Evolutionary conservation across 1,140 invertebrate genomes (phyloP).

Genomic region (Vanessa tameamea): DNA sequence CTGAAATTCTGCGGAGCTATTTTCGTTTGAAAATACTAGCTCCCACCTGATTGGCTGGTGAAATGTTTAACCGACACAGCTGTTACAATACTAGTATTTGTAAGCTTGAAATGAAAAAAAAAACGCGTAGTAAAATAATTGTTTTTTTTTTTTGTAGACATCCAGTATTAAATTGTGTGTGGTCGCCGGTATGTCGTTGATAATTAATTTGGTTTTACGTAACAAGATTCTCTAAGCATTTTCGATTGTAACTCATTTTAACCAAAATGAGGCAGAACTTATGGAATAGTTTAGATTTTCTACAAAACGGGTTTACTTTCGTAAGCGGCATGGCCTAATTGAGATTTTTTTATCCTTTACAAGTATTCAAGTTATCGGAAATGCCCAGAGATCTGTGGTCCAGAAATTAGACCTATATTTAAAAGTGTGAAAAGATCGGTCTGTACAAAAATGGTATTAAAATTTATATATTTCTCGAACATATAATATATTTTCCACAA

Average conservation of each 20-base stretch:
- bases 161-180: not conserved
- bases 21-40: no score
- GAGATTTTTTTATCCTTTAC: conserved; percentile 14
- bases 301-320: conserved; percentile 30
- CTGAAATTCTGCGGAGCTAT: no score
- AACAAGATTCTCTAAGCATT: conserved; percentile 26
- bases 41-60: no score
- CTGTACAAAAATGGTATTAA: conserved; percentile 24
- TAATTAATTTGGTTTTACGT: conserved; percentile 5
- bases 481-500: conserved; percentile 14
- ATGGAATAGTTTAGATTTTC: conserved; percentile 26
- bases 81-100: no score
- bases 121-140: no score
- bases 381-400: conserved; percentile 19
- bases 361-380: conserved; percentile 20
- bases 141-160: no score
- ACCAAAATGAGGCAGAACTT: conserved; percentile 10
- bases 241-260: conserved; percentile 22
- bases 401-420: not conserved
- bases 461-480: conserved; percentile 30
- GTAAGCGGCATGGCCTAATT: conserved; percentile 31
- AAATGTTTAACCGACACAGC: no score
- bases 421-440: not conserved
- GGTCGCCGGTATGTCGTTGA: conserved; percentile 10
- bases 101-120: no score